Conservation (phyloP, 2,888 invertebrate genomes). For the Ditylenchus weischeri region DNA sequence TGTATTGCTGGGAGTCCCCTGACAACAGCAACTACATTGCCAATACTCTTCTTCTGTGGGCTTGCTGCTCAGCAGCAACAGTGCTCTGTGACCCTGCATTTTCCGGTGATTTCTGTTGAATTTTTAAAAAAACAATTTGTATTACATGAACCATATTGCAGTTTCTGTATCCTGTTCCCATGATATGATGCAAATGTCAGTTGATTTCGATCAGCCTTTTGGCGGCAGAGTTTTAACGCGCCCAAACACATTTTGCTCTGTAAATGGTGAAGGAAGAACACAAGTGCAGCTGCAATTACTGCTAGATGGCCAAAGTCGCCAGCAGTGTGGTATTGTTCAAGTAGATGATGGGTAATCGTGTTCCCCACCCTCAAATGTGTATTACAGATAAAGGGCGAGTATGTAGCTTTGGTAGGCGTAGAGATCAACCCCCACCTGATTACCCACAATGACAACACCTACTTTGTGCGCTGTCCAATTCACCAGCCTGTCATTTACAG, state of each 20-base stretch:
- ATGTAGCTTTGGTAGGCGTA: constrained; percentile 14
- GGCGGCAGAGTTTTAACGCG: constrained; percentile 13
- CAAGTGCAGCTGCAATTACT: constrained; percentile 9
- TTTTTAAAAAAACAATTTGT: too few species aligned
- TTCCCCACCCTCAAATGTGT: background rate
- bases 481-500: background rate
- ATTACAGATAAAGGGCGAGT: constrained; percentile 7
- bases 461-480: constrained; percentile 17
- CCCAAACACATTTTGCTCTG: constrained; percentile 13
- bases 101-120: too few species aligned
- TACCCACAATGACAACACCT: constrained; percentile 17
- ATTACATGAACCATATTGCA: background rate
- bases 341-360: background rate
- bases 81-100: too few species aligned
- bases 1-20: too few species aligned
- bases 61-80: too few species aligned
- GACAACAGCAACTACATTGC: too few species aligned
- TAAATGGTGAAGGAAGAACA: constrained; percentile 16
- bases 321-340: constrained; percentile 16
- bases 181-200: constrained; percentile 12
- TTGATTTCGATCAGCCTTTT: constrained; percentile 17
- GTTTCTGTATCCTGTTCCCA: constrained; percentile 15
- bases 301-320: constrained; percentile 11
- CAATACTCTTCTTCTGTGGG: too few species aligned
- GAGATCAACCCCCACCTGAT: constrained; percentile 5